phyloP scores from a whole-genome alignment of 2,113 vertebrate species.

The Macaca mulatta region DNA sequence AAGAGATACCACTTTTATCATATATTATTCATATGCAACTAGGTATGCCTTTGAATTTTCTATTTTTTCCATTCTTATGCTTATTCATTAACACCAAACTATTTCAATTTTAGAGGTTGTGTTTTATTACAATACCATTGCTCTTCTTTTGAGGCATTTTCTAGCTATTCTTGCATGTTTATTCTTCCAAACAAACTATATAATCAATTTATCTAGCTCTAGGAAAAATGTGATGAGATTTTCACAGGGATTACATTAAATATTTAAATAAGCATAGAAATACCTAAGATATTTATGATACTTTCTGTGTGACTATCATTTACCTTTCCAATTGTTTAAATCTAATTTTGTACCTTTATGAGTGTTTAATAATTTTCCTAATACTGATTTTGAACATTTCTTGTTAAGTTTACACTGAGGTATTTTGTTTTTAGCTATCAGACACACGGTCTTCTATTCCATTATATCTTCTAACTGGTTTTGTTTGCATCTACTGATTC shows the following conservation, averaged over 20 bases:
- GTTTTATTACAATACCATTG: background rate
- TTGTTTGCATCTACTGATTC: background rate
- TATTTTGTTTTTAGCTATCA: background rate
- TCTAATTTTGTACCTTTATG: background rate
- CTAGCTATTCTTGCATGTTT: background rate
- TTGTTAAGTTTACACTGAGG: background rate
- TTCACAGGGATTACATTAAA: conserved; percentile 25
- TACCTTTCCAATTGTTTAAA: background rate
- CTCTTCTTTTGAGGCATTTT: background rate
- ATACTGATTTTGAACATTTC: background rate
- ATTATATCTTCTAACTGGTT: background rate
- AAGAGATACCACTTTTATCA: background rate
- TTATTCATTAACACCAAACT: background rate
- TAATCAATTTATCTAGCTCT: background rate
- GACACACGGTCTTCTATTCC: background rate
- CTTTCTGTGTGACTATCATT: background rate
- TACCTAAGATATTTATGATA: background rate
- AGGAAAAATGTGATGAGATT: background rate
- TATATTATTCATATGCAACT: background rate
- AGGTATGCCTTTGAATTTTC: background rate
- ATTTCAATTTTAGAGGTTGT: background rate
- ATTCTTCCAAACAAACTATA: background rate
- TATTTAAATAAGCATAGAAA: background rate
- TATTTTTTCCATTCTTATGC: background rate
- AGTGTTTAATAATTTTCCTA: background rate